Percentiles rank a stretch among this genome's conserved stretches.
Evolutionary conservation across 2,113 vertebrate species (phyloP).

Genomic region (Atrichornis clamosus): DNA sequence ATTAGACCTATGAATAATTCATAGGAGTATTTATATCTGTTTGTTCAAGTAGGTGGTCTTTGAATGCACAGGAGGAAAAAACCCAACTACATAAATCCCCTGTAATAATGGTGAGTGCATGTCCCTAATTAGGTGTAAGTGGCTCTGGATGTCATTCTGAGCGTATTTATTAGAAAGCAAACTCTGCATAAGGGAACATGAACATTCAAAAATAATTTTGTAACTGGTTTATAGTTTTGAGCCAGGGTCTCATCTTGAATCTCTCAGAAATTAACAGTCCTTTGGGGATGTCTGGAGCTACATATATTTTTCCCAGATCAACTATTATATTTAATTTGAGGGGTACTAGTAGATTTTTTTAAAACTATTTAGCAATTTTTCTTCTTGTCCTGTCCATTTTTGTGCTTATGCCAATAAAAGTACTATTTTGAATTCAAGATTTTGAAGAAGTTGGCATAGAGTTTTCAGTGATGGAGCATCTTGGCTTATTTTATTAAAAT

Average conservation of each 20-base stretch:
- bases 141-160: background rate
- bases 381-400: background rate
- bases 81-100: background rate
- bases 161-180: background rate
- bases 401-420: background rate
- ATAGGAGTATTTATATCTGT: background rate
- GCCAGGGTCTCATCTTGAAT: background rate
- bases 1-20: background rate
- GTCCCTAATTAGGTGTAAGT: background rate
- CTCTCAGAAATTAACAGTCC: background rate
- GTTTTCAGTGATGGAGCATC: accelerated
- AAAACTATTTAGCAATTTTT: background rate
- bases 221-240: background rate
- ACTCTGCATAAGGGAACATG: background rate
- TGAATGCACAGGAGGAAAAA: background rate
- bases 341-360: background rate
- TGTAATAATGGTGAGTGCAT: background rate
- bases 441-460: background rate
- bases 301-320: background rate
- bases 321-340: background rate
- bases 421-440: background rate
- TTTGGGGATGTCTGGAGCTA: background rate
- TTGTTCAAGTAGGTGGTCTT: background rate
- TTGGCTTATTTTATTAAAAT: background rate
- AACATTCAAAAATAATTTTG: background rate